These are phyloP conservation scores for Cheilosia variabilis DNA, from an alignment of 2,888 invertebrate genomes.

Conservation along the genomic window DNA sequence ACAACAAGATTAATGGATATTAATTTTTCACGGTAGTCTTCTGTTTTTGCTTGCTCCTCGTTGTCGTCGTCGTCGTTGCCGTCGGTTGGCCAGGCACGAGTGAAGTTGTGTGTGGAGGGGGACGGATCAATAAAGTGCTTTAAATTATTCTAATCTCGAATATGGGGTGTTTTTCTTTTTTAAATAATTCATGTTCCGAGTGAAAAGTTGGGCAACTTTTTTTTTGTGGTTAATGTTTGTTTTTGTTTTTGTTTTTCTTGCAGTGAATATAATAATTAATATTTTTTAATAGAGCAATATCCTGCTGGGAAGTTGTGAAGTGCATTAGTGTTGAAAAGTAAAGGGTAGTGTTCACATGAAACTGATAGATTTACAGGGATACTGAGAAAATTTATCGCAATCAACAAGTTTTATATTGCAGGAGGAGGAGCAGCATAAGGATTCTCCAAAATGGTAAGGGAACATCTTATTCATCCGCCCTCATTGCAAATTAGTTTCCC, in stretches of 20 bases:
- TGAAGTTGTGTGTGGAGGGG: neutral
- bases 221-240: neutral
- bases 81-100: neutral
- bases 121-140: conserved; percentile 46
- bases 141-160: conserved; percentile 33
- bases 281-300: neutral
- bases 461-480: neutral
- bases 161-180: conserved; percentile 8
- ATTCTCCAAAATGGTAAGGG: conserved; percentile 54
- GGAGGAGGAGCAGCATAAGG: conserved; percentile 8
- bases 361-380: conserved; percentile 9
- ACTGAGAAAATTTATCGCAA: neutral
- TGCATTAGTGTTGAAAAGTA: neutral
- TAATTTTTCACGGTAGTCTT: conserved; percentile 52
- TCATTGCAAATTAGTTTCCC: too few relatives aligned
- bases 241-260: conserved; percentile 12
- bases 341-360: conserved; percentile 15
- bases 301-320: neutral
- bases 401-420: conserved; percentile 60
- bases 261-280: conserved; percentile 16
- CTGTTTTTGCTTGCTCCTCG: conserved; percentile 21
- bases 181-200: conserved; percentile 11
- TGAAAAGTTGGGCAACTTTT: neutral
- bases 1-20: conserved; percentile 59
- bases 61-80: neutral